Conservation (phyloP, 2,888 invertebrate species). For the Ecliptopera silaceata region DNA sequence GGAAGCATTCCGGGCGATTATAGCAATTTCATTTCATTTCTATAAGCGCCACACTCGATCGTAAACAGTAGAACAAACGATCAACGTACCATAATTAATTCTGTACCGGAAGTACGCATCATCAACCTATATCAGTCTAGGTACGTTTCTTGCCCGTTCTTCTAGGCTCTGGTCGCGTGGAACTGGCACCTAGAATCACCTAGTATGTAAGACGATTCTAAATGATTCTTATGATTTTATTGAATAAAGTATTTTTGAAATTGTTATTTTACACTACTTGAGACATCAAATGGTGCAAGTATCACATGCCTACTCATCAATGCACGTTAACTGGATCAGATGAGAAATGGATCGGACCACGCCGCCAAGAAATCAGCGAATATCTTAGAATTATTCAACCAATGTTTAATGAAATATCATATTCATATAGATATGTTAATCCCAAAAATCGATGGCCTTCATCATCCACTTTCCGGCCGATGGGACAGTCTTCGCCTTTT, state of each 20-base stretch:
- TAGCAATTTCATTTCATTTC: background rate
- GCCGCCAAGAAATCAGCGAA: slow-evolving; percentile 46
- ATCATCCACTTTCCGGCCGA: too few species aligned
- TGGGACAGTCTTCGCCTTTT: too few species aligned
- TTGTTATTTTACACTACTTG: slow-evolving; percentile 39
- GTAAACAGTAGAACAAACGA: slow-evolving; percentile 4
- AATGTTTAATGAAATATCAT: slow-evolving; percentile 46
- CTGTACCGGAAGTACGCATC: background rate
- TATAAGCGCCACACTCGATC: background rate
- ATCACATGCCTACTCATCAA: slow-evolving; percentile 43
- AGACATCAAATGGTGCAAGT: slow-evolving; percentile 46
- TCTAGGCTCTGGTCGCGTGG: too few species aligned
- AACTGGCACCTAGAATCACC: too few species aligned
- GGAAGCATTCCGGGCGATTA: background rate
- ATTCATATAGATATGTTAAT: too few species aligned
- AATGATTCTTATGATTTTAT: too few species aligned
- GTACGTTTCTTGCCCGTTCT: too few species aligned
- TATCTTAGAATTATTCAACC: slow-evolving; percentile 56
- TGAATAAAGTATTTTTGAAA: slow-evolving; percentile 45
- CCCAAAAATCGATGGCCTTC: too few species aligned
- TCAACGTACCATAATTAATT: background rate
- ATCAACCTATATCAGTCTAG: too few species aligned
- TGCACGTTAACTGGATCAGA: slow-evolving; percentile 54
- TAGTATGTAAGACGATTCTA: too few species aligned
- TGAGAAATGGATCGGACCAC: slow-evolving; percentile 55